Evolutionary conservation across 2,113 vertebrate genomes (phyloP).

Genomic region (Ammodytes marinus): DNA sequence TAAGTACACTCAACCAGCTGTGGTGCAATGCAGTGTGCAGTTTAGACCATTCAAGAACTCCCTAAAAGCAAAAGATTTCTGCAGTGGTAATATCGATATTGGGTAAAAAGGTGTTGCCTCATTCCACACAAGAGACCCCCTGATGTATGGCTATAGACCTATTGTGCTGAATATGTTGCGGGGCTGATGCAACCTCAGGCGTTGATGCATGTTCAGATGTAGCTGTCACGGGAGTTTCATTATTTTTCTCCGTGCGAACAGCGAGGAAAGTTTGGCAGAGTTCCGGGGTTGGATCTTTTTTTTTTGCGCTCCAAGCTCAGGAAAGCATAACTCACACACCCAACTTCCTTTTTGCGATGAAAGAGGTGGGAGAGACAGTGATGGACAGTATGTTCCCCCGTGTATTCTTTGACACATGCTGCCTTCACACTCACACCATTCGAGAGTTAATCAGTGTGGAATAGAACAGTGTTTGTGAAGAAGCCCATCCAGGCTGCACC

Average conservation of each 20-base stretch:
- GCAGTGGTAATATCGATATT: constrained; percentile 50
- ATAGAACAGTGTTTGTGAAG: constrained; percentile 20
- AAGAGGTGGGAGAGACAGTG: constrained; percentile 17
- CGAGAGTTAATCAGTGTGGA: constrained; percentile 67
- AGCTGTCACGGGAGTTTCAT: constrained; percentile 36
- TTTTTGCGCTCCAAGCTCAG: not conserved
- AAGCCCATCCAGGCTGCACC: constrained; percentile 52
- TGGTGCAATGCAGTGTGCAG: not conserved
- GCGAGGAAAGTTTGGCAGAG: constrained; percentile 18
- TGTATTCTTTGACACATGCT: constrained; percentile 25
- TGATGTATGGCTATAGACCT: constrained; percentile 35
- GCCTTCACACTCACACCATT: constrained; percentile 55
- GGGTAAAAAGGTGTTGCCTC: constrained; percentile 44
- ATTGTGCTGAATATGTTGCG: constrained; percentile 26
- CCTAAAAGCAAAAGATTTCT: constrained; percentile 6
- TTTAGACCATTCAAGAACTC: not conserved
- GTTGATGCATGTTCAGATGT: constrained; percentile 45
- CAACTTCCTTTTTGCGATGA: not conserved
- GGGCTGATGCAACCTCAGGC: constrained; percentile 46
- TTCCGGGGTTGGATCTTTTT: not conserved
- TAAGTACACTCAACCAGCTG: not conserved
- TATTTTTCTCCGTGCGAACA: not conserved
- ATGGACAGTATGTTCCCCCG: constrained; percentile 22
- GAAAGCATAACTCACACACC: not conserved
- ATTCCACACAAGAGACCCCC: constrained; percentile 30